Base-by-base conservation (phyloP, 1,140 invertebrate genomes). In the Drosophila tristis region DNA sequence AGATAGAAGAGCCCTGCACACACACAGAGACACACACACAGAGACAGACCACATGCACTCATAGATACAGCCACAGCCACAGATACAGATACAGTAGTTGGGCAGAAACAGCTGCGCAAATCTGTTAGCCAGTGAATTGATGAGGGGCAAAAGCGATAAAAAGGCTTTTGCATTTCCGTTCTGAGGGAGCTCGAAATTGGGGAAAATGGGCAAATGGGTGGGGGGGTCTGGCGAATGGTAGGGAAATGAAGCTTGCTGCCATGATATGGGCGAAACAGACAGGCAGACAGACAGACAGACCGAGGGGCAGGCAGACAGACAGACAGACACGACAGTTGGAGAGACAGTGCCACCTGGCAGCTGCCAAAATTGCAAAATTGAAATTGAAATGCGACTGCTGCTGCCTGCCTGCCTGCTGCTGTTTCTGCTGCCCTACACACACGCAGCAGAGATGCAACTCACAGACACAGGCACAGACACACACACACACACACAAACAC, bases 351-450 rank as follows among this genome's bases (percentile, higher is more conserved):
- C 84, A 87, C 84, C 84, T 87, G 84, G 84, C 84, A 87, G 84
- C 84, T 87, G 84, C 84, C 84, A 87, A 87, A 87, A 87, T 87
- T 87, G 79, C 79, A 89, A 87, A 87, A 89, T 87, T 87, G 84
- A 87, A 87, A 87, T 87, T 87, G 84, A 89, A 87, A 89, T 87
- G 84, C 84, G 79, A 87, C 67, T 87, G 82, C 74, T 86, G 82
- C 76, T 75, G 62, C 44, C 53, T 63, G 44, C 44, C 23, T 23
- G 23, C 23, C 23, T 25, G 23, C 23, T 16, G 16, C 48, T 60
- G 43, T 13, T 16, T 16, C 16, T 16, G 16, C 16, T 47, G 35
- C n/a, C 35, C 42, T 39, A 48, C 25, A 53, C 8, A 23, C 16
- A 62, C 9, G 23, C 23, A 43, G 31, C 8, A 31, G 31, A 31